A percentile compares a stretch with the other conserved stretches of the same genome.
Conservation (phyloP, 2,888 invertebrate species). For the Ephialtes manifestator region DNA sequence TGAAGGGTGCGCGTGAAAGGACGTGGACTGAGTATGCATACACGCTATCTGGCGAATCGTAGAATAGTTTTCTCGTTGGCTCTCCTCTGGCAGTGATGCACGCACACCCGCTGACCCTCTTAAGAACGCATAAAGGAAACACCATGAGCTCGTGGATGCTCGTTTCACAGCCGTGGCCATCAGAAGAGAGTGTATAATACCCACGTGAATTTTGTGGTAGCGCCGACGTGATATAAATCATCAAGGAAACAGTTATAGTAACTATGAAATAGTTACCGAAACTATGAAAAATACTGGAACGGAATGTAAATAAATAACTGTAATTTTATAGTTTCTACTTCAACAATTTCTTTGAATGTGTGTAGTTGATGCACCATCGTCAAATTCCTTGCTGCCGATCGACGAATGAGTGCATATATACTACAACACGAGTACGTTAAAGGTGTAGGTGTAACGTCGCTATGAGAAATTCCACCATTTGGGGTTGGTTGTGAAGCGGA, state of each 20-base stretch:
- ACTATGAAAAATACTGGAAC: too few relatives aligned
- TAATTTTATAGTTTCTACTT: too few relatives aligned
- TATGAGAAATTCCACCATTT: constrained; percentile 43
- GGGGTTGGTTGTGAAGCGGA: neutral
- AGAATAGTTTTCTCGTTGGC: constrained; percentile 15
- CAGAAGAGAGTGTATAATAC: neutral
- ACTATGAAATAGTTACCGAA: too few relatives aligned
- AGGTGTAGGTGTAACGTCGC: neutral
- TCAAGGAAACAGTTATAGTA: neutral
- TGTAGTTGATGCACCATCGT: neutral
- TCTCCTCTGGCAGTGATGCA: neutral
- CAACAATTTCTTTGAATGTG: neutral
- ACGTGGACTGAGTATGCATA: neutral
- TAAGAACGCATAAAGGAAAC: constrained; percentile 1
- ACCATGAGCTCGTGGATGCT: constrained; percentile 31
- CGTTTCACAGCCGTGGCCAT: constrained; percentile 18
- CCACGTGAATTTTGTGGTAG: constrained; percentile 6
- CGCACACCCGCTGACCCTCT: constrained; percentile 7
- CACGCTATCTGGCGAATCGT: neutral
- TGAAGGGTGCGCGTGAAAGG: constrained; percentile 33
- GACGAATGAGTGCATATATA: constrained; percentile 10
- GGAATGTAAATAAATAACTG: too few relatives aligned
- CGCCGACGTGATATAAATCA: constrained; percentile 12
- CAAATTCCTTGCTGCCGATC: neutral
- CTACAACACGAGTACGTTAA: neutral